Base-by-base conservation (phyloP, 2,797 vertebrate genomes). In the Adrianichthys oophorus region DNA sequence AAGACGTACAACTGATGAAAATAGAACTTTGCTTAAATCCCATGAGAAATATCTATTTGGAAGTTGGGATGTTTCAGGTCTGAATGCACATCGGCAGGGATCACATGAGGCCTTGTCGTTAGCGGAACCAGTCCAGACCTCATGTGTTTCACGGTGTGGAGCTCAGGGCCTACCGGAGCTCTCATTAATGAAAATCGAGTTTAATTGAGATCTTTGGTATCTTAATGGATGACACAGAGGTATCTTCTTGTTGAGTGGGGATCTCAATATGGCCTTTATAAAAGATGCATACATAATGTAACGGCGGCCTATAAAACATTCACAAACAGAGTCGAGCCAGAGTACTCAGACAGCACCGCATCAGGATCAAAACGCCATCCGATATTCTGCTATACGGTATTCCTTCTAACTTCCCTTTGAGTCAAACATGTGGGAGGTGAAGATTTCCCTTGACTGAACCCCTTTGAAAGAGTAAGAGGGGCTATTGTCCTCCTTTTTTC, bases 271-370 rank as follows among this genome's bases (percentile, higher is more conserved):
- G 84, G 80, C 83, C 82, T 68, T 83, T 85, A 84, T 85, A 86
- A 87, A 86, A 87, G 81, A 53, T 62, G 65, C 79, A 90, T 92
- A 77, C 91, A 91, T 89, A 89, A 91, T 91, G 85, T 72, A 92
- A 68, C 57, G 69, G 49, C 47, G 52, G 62, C 23, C 43, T 80
- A 90, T 89, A 82, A 90, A 90, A 90, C 83, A 87, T 88, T 90
- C 74, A 87, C 69, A 76, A 70, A 65, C 78, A 67, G 48, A 71
- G 75, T 80, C 65, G 16, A 67, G 75, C 66, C 80, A 69, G 65
- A 76, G 69, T 54, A 58, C 72, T 78, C 49, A 54, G 65, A 59
- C 66, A 58, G 74, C 45, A 50, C 52, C 45, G 67, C 65, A 72
- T 70, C 48, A 7, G 75, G 70, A 67, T 46, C 53, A 76, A 55